These are phyloP conservation scores for Volucella zonaria DNA, from an alignment of 2,888 invertebrate genomes.

Conservation along the genomic window DNA sequence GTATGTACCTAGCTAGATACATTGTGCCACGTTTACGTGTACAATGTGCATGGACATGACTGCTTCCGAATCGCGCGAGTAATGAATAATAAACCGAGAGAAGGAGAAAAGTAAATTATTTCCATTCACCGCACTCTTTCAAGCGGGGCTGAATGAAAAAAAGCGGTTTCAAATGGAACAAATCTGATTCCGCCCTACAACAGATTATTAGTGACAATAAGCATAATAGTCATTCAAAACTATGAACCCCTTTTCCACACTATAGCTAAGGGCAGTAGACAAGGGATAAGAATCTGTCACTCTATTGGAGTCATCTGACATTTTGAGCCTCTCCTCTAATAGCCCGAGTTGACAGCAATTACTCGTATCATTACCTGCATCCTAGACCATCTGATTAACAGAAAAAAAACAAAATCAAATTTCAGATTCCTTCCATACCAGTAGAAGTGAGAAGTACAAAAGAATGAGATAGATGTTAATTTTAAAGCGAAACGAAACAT, in stretches of 20 bases:
- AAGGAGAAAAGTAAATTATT: slow-evolving; percentile 36
- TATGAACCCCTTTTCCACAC: not conserved
- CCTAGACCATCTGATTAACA: no score
- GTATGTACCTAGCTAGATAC: not conserved
- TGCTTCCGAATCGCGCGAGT: slow-evolving; percentile 19
- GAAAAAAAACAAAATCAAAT: no score
- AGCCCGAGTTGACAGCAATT: slow-evolving; percentile 25
- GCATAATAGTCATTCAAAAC: slow-evolving; percentile 47
- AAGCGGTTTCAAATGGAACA: slow-evolving; percentile 20
- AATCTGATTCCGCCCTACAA: not conserved
- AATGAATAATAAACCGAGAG: not conserved
- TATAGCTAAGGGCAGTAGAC: slow-evolving; percentile 6
- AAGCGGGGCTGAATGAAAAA: slow-evolving; percentile 41
- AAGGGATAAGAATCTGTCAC: not conserved
- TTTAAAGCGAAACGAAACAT: slow-evolving; percentile 52
- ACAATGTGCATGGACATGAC: slow-evolving; percentile 34
- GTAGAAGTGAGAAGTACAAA: not conserved
- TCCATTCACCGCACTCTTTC: slow-evolving; percentile 45
- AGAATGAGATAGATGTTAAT: slow-evolving; percentile 11
- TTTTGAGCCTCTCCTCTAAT: slow-evolving; percentile 45
- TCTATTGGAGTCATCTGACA: slow-evolving; percentile 38
- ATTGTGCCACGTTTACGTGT: slow-evolving; percentile 23
- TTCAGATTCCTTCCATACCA: slow-evolving; percentile 3
- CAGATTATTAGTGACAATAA: slow-evolving; percentile 44
- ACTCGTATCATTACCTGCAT: no score